Evolutionary conservation across 2,797 vertebrate genomes (phyloP).

Genomic region (Gobionotothen gibberifrons): DNA sequence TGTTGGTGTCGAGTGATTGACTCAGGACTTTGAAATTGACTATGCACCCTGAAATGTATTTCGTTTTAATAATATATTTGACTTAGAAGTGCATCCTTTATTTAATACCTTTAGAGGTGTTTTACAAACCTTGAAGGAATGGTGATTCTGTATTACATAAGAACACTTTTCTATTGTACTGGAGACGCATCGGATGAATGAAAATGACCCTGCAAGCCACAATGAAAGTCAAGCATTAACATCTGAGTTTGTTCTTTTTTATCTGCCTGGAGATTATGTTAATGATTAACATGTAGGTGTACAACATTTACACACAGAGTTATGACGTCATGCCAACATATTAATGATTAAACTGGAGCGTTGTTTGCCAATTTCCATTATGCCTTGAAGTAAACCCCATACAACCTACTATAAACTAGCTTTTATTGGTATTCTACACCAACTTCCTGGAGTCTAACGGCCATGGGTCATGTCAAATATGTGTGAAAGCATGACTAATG

Average conservation of each 20-base stretch:
- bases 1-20: neutral
- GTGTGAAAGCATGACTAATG: too few species aligned
- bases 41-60: too few species aligned
- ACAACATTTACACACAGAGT: neutral
- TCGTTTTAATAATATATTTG: too few species aligned
- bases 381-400: neutral
- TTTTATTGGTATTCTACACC: neutral
- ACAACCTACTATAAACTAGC: neutral
- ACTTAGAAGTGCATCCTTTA: too few species aligned
- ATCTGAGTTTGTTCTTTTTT: constrained; percentile 23
- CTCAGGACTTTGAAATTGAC: too few species aligned
- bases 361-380: neutral
- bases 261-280: constrained; percentile 29
- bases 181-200: neutral
- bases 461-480: neutral
- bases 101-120: too few species aligned
- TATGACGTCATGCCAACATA: neutral
- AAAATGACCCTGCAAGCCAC: neutral
- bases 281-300: constrained; percentile 29
- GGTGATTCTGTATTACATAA: too few species aligned
- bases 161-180: neutral
- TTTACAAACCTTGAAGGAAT: too few species aligned
- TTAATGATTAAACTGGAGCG: neutral
- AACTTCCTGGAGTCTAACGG: neutral
- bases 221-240: neutral